These are phyloP conservation scores for Meloidogyne chitwoodi DNA, from an alignment of 1,140 invertebrate species.

Conservation along the genomic window DNA sequence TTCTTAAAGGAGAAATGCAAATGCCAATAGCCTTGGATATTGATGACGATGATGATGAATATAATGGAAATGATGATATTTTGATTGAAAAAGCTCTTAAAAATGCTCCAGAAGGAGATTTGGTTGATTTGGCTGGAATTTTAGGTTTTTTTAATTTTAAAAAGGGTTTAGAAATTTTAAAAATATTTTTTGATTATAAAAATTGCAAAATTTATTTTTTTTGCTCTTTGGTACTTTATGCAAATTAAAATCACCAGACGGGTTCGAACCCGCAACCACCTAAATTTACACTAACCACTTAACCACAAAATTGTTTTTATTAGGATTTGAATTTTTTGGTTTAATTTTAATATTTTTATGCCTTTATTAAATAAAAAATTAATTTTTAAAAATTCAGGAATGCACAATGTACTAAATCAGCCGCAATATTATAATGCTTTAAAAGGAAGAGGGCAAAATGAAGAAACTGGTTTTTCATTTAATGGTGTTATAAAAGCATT, in stretches of 20 bases:
- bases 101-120: constrained; percentile 88
- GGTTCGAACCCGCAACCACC: no score
- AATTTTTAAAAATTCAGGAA: constrained; percentile 68
- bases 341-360: no score
- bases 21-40: not conserved
- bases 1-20: constrained; percentile 67
- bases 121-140: constrained; percentile 93
- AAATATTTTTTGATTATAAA: no score
- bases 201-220: no score
- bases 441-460: constrained; percentile 60
- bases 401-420: constrained; percentile 99
- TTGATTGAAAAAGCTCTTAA: constrained; percentile 76
- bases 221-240: no score
- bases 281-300: no score
- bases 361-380: not conserved
- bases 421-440: constrained; percentile 94
- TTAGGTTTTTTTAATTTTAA: constrained; percentile 31
- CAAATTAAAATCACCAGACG: no score
- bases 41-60: not conserved
- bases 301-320: no score
- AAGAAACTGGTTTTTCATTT: constrained; percentile 60
- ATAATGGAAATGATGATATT: constrained; percentile 25
- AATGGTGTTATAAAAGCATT: constrained; percentile 57
- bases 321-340: no score
- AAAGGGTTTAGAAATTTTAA: not conserved